phyloP scores from a whole-genome alignment of 2,888 invertebrate species.

The Lochmaea crataegi region DNA sequence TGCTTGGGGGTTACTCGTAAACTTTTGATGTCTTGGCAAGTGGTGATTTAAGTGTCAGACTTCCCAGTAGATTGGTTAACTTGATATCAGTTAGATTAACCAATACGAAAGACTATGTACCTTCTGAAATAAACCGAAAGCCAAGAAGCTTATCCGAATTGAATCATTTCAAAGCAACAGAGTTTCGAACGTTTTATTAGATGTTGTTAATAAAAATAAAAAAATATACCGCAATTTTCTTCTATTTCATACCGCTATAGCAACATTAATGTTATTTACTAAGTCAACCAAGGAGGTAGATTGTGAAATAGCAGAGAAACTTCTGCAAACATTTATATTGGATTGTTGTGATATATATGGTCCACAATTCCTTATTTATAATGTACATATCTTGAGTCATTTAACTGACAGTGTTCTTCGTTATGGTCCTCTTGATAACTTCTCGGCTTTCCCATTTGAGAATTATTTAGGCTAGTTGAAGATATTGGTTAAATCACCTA shows the following conservation, averaged over 20 bases:
- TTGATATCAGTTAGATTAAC: background rate
- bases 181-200: slow-evolving; percentile 14
- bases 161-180: slow-evolving; percentile 30
- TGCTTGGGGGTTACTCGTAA: slow-evolving; percentile 22
- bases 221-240: slow-evolving; percentile 20
- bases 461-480: slow-evolving; percentile 40
- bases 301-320: slow-evolving; percentile 23
- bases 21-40: slow-evolving; percentile 21
- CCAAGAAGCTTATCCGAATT: slow-evolving; percentile 35
- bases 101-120: slow-evolving; percentile 10
- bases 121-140: slow-evolving; percentile 37
- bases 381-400: slow-evolving; percentile 26
- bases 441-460: slow-evolving; percentile 43
- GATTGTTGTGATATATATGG: background rate
- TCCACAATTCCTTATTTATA: background rate
- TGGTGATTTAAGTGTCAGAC: slow-evolving; percentile 21
- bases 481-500: slow-evolving; percentile 30
- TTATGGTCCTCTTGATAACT: slow-evolving; percentile 40
- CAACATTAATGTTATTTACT: slow-evolving; percentile 25
- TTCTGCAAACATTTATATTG: slow-evolving; percentile 21
- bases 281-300: slow-evolving; percentile 16
- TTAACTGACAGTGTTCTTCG: slow-evolving; percentile 39
- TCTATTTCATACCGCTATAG: slow-evolving; percentile 18
- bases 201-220: too few relatives aligned
- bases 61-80: slow-evolving; percentile 9